Base-by-base conservation (phyloP, 2,888 invertebrate genomes). In the Mesoligia furuncula region DNA sequence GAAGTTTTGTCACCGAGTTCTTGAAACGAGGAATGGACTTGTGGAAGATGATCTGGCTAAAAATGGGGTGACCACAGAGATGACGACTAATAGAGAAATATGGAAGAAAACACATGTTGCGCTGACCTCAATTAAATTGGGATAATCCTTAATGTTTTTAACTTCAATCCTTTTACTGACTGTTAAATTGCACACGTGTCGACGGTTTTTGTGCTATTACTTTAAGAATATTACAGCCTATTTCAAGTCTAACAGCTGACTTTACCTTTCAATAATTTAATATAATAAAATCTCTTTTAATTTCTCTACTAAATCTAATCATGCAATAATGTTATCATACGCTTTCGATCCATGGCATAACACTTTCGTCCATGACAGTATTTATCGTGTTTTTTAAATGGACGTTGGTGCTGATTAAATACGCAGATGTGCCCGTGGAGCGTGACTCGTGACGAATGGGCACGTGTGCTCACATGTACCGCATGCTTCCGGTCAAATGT, bases 361-460 rank as follows among this genome's bases (percentile, higher is more conserved):
- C 87, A 84, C 84, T 84, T 84, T 86, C 83, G 85, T 85, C 93
- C 93, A 91, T 93, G 93, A 92, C 93, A 93, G 90, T 91, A 92
- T 92, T 93, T 93, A 92, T 86, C 81, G 92, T 94, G 93, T 94
- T 94, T 94, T 91, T 88, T 93, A 94, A 94, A 94, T 93, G 93
- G 93, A 91, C 68, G 90, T 84, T 83, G 70, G 75, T 64, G 74
- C 85, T 91, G 92, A 94, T 94, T 94, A 93, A 94, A 94, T 88
- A 93, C 93, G 93, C 92, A 92, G 87, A 87, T 76, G 73, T 80
- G 71, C 20, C 71, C 82, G 82, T 73, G 65, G 74, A 92, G 87
- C 92, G 92, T 93, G 91, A 90, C 89, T 91, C 87, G 92, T 92
- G 91, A 78, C 92, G 88, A 94, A 94, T 93, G 87, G 75, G 80